Percentiles rank a stretch among this genome's conserved stretches.
Evolutionary conservation across 2,888 invertebrate genomes (phyloP).

Genomic region (Liopterus haemorrhoidalis): DNA sequence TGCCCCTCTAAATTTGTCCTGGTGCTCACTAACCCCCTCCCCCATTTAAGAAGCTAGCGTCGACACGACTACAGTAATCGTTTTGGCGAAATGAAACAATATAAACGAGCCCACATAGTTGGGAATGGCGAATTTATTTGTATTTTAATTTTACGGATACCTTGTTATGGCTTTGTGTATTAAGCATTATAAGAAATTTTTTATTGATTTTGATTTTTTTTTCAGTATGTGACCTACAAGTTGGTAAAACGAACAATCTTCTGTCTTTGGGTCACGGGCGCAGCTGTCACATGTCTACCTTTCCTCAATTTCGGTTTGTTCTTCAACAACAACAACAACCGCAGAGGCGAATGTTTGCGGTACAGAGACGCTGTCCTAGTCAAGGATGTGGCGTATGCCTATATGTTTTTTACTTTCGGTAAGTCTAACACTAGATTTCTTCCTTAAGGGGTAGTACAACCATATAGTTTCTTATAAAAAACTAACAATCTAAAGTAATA

Average conservation of each 20-base stretch:
- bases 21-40: too few relatives aligned
- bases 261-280: constrained; percentile 62
- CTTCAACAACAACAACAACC: constrained; percentile 54
- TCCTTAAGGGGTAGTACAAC: not conserved
- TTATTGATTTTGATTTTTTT: constrained; percentile 35
- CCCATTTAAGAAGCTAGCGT: too few relatives aligned
- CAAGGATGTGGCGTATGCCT: constrained; percentile 66
- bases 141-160: too few relatives aligned
- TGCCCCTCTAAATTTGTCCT: too few relatives aligned
- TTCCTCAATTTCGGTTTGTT: constrained; percentile 69
- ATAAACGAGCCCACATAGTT: too few relatives aligned
- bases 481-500: too few relatives aligned
- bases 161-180: too few relatives aligned
- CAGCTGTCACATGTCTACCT: constrained; percentile 68
- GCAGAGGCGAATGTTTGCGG: constrained; percentile 62
- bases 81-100: too few relatives aligned
- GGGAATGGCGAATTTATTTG: too few relatives aligned
- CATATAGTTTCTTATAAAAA: not conserved
- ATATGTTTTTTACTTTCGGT: constrained; percentile 73
- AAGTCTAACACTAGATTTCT: constrained; percentile 38
- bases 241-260: constrained; percentile 66
- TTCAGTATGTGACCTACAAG: constrained; percentile 75
- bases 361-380: constrained; percentile 64
- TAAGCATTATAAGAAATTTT: too few relatives aligned
- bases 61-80: too few relatives aligned